Conservation (phyloP, 1,140 invertebrate genomes). For the Drosophila saltans region DNA sequence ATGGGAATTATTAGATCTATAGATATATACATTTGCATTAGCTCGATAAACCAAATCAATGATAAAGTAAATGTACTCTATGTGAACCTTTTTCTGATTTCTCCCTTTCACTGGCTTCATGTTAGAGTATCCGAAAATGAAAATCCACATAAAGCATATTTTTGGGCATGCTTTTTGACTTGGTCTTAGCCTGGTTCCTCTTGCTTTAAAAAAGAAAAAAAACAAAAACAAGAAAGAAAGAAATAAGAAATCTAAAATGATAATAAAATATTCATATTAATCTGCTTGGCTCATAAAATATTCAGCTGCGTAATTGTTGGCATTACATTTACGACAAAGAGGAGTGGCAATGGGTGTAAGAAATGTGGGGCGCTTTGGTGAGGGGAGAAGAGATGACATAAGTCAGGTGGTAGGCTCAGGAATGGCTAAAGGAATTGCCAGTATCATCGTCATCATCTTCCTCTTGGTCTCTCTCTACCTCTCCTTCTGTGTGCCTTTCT, state of each 20-base stretch:
- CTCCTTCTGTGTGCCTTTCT: background rate
- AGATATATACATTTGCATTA: too few species aligned
- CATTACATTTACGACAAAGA: conserved; percentile 61
- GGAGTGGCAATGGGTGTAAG: background rate
- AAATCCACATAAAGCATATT: conserved; percentile 81
- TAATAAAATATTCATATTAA: conserved; percentile 83
- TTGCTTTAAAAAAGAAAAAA: background rate
- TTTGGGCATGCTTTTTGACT: conserved; percentile 62
- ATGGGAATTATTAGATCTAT: too few species aligned
- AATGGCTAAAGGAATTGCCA: conserved; percentile 16
- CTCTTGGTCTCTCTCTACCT: background rate
- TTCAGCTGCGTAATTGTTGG: conserved; percentile 81
- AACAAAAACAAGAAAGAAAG: conserved; percentile 22
- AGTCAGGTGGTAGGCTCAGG: conserved; percentile 13
- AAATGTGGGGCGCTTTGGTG: too few species aligned
- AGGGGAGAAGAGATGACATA: conserved; percentile 47
- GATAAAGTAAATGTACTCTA: background rate
- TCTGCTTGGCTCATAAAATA: conserved; percentile 80
- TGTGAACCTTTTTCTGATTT: background rate
- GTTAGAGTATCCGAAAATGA: conserved; percentile 34
- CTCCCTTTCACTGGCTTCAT: background rate
- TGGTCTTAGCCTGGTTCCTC: conserved; percentile 29
- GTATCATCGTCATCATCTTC: conserved; percentile 37
- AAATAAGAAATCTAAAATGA: conserved; percentile 78
- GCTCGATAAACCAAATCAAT: too few species aligned